Evolutionary conservation across 2,888 invertebrate genomes (phyloP), one percentile per base, ranked within the genome.

Genomic region (Hymenopus coronatus): DNA sequence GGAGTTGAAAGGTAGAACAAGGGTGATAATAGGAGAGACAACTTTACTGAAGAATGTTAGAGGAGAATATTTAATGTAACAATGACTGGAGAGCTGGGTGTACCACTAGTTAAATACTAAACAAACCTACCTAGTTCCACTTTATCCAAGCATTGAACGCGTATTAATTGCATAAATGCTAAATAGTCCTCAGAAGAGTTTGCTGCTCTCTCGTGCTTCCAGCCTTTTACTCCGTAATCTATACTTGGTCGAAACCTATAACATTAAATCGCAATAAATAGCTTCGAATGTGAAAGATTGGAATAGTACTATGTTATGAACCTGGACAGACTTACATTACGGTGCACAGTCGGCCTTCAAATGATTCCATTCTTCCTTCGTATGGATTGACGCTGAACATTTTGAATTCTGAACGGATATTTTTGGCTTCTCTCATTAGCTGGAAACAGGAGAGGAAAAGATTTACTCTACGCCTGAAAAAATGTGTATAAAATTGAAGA

Each of bases 321-420:
- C 3, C 6, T 70, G 6, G 1, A 25, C 1, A 70, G 14, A 85
- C 91, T 91, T 90, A 92, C 93, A 91, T 91, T 82, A 93, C 90
- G 20, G 91, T 91, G 83, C 92, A 92, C 81, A 92, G 91, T n/a
- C 91, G 91, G 7, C 92, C 91, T 90, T 93, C 92, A 88, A 92
- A 93, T 4, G 93, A 92, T 33, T 91, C 91, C 90, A 93, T 91
- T 40, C 91, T 91, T n/a, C 93, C 93, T 90, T 93, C 92, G 0
- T 90, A 89, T 2, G 93, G 92, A 70, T 90, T 88, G 82, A 93
- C 91, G 27, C 90, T 89, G 87, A 93, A 93, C 28, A 91, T 92
- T 27, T 89, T 90, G 81, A 91, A 91, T 30, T 89, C 91, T n/a
- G 91, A 91, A 90, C 92, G 87, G n/a, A 89, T 88, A 8, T 90